Conservation (phyloP, 1,140 invertebrate genomes). For the Drosophila ananassae region DNA sequence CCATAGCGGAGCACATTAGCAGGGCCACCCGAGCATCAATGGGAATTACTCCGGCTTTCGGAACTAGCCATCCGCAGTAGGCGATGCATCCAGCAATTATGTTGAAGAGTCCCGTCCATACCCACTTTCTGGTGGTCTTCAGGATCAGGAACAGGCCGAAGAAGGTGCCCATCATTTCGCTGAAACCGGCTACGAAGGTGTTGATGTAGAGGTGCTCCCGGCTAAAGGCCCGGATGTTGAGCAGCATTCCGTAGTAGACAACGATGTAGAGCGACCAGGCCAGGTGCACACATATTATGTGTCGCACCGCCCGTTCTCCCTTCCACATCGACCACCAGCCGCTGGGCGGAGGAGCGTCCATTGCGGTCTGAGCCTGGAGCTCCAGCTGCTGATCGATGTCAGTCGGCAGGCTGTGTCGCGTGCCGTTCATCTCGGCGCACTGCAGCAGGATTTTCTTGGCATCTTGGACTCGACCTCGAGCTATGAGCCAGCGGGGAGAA, state of each 20-base stretch:
- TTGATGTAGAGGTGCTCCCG: conserved; percentile 82
- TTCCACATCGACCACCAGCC: conserved; percentile 83
- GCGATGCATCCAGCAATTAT: conserved; percentile 77
- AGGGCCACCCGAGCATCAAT: conserved; percentile 64
- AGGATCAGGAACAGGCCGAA: conserved; percentile 81
- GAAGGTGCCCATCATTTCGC: conserved; percentile 83
- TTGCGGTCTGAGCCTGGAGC: conserved; percentile 76
- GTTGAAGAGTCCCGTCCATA: conserved; percentile 80
- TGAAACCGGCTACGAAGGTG: conserved; percentile 78
- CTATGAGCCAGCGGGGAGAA: conserved; percentile 93
- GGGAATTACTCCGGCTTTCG: conserved; percentile 59
- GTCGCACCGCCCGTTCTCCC: conserved; percentile 70
- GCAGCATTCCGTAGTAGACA: conserved; percentile 84
- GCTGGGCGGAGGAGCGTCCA: conserved; percentile 76
- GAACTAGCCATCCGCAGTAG: conserved; percentile 79
- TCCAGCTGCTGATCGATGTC: conserved; percentile 83
- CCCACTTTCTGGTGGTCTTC: conserved; percentile 77
- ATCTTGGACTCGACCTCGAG: conserved; percentile 89
- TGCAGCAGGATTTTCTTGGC: conserved; percentile 89
- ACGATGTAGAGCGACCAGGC: conserved; percentile 84
- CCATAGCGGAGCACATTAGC: conserved; percentile 79
- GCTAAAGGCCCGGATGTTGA: conserved; percentile 84
- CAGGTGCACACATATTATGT: conserved; percentile 76
- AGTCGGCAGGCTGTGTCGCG: conserved; percentile 69
- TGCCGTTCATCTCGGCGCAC: conserved; percentile 87